A percentile compares a stretch with the other conserved stretches of the same genome.
These are phyloP conservation scores for Empidonax traillii DNA, from an alignment of 2,113 vertebrate species.

Conservation along the genomic window DNA sequence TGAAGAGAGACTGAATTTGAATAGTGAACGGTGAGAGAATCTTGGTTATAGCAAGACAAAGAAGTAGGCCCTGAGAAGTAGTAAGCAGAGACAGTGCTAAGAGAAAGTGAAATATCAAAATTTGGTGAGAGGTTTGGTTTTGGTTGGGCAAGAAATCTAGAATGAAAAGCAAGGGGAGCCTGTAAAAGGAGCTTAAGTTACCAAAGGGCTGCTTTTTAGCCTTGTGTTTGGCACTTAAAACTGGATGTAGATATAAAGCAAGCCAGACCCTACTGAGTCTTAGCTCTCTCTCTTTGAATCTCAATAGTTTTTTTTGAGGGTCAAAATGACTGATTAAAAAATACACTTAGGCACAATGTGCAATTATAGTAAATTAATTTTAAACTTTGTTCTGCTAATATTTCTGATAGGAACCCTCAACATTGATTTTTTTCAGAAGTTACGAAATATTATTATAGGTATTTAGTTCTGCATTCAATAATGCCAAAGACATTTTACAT, in stretches of 20 bases:
- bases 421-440: background rate
- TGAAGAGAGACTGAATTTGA: background rate
- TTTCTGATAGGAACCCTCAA: background rate
- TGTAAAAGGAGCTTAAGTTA: background rate
- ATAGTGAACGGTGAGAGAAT: background rate
- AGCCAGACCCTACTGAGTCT: background rate
- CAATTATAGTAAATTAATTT: background rate
- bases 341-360: background rate
- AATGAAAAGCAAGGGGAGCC: background rate
- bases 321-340: background rate
- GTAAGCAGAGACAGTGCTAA: background rate
- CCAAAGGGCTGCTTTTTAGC: background rate
- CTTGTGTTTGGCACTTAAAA: background rate
- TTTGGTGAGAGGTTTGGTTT: background rate
- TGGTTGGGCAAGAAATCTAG: background rate
- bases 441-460: background rate
- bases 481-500: background rate
- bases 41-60: background rate
- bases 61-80: background rate
- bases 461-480: background rate
- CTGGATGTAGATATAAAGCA: background rate
- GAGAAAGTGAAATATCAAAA: background rate
- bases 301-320: background rate
- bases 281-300: background rate
- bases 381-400: background rate